These are phyloP conservation scores for Crotalus horridus DNA, from an alignment of 2,113 vertebrate species.

Conservation along the genomic window DNA sequence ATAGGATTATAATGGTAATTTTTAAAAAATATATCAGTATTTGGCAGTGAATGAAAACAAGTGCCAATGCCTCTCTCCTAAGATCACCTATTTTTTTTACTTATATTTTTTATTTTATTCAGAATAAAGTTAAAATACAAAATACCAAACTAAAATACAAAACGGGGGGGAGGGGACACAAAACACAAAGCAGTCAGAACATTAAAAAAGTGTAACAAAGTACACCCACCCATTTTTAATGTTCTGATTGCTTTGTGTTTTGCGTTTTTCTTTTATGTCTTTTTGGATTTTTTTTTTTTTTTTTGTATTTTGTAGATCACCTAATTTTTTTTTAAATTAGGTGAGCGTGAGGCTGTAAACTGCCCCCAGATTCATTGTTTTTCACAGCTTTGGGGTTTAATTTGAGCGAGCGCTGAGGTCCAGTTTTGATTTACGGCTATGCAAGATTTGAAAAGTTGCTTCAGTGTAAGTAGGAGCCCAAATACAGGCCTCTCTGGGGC, in stretches of 20 bases:
- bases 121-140: background rate
- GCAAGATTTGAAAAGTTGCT: background rate
- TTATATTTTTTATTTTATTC: background rate
- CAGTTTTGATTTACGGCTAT: background rate
- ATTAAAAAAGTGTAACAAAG: background rate
- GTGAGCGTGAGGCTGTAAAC: background rate
- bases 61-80: rapidly evolving
- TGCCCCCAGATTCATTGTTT: background rate
- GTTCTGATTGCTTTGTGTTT: background rate
- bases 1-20: background rate
- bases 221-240: background rate
- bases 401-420: background rate
- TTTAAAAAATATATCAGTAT: rapidly evolving
- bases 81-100: background rate
- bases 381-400: background rate
- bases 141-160: background rate
- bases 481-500: background rate
- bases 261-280: background rate
- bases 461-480: background rate
- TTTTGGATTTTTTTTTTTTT: background rate
- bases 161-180: too few species aligned
- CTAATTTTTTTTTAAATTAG: background rate
- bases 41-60: rapidly evolving
- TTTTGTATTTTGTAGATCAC: background rate
- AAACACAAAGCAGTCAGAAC: background rate